Conservation (phyloP, 2,797 vertebrate genomes). For the Phaenicophaeus curvirostris region DNA sequence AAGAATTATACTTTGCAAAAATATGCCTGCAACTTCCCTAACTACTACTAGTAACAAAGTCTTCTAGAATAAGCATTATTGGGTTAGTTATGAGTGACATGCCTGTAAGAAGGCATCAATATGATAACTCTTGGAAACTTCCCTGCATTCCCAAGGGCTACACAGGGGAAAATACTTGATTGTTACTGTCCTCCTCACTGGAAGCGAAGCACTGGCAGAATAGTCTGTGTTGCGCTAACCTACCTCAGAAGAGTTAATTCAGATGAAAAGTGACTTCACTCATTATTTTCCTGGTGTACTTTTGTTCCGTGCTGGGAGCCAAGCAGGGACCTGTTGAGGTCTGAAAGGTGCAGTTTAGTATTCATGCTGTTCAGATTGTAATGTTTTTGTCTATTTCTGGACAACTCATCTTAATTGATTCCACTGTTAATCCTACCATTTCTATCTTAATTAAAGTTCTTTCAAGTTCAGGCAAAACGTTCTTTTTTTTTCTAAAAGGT, state of each 20-base stretch:
- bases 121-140: neutral
- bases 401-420: neutral
- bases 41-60: neutral
- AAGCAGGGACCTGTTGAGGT: neutral
- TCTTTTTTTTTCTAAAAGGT: neutral
- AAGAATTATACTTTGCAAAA: neutral
- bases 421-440: neutral
- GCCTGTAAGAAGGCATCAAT: neutral
- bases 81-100: neutral
- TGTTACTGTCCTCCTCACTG: neutral
- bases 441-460: neutral
- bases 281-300: neutral
- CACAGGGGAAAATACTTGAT: neutral
- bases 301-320: neutral
- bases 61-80: neutral
- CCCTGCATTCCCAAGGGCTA: neutral
- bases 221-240: neutral
- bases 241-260: neutral
- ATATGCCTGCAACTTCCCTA: neutral
- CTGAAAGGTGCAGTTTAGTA: neutral
- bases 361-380: neutral
- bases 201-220: neutral
- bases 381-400: neutral
- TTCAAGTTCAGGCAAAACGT: neutral
- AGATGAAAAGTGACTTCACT: neutral